Base-by-base conservation (phyloP, 2,888 invertebrate genomes). In the Caenorhabditis sp. region DNA sequence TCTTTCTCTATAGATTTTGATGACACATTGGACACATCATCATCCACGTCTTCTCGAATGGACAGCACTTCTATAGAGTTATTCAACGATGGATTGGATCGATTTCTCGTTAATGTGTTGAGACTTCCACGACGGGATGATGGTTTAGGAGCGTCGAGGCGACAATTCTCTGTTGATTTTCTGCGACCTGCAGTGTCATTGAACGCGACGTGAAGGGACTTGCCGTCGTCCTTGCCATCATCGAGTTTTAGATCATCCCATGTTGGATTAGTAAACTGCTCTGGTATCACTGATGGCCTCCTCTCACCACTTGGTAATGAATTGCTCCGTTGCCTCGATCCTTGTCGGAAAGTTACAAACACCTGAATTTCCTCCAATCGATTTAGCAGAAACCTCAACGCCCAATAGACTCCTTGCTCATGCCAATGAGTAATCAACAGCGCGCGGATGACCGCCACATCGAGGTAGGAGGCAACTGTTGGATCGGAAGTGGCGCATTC, bases 391-490 rank as follows among this genome's bases (percentile, higher is more conserved):
- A 93, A 97, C 88, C 94, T 93, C 36, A 97, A 89, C 17, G 95
- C 95, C 99, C 99, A 99, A 88, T 93, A 94, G 14, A 97, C 93
- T 0, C 99, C 99, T 88, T 97, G 97, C 88, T 97, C 97, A 87
- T 94, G 93, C 99, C 99, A 99, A 87, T 96, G 95, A 0, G 94
- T 92, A 72, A 96, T 93, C 88, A 99, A 96, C 17, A 99, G 91
- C 88, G 97, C 97, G 62, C 97, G 91, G 64, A 99, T 89, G 0
- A 97, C 96, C 1, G 96, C 95, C 0, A 99, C 94, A 89, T 99
- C 99, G 66, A 99, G 90, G 88, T 95, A 97, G 0, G 95, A 96
- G 0, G 99, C 99, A n/a, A 80, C 67, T 14, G 76, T 82, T 0
- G 82, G 82, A 63, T 82, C 79, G 1, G 59, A 43, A 1, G 76